Evolutionary conservation across 2,797 vertebrate species (phyloP), one percentile per base, ranked within the genome.

Genomic region (Spondyliosoma cantharus): DNA sequence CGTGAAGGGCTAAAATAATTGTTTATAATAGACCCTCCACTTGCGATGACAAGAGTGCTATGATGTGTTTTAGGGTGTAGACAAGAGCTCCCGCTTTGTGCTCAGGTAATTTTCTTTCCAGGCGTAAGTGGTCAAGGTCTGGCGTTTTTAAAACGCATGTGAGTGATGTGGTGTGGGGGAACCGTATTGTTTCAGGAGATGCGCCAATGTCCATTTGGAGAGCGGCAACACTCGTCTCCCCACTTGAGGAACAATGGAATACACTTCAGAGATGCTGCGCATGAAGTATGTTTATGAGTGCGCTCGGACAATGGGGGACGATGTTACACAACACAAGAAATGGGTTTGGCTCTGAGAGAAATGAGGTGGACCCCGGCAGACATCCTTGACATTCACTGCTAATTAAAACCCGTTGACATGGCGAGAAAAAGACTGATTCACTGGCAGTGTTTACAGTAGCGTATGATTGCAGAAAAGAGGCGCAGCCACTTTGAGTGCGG

Each of bases 231-330:
- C 96, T 96, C 96, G 95, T 95, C 95, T 94, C 93, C 94, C 96
- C 96, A 97, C 96, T 97, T 96, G 96, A 96, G 95, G 95, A 96
- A 97, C 96, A 97, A 97, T 96, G 96, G 96, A 96, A 96, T 96
- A 96, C 96, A 96, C 95, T 96, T 96, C 96, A 97, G 96, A 96
- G 96, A 96, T 94, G 95, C 96, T 85, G 92, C 60, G 60, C 83
- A 91, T 94, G 92, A 92, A 94, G 93, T 92, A 91, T 93, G 91
- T 92, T 93, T 91, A 91, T 89, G 90, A 93, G 91, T 85, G 87
- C 2, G 86, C 85, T 77, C 7, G 62, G 88, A 93, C 91, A 93
- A 92, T 87, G 81, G 83, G 43, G 86, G 79, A 78, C 71, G 37
- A 71, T 81, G 86, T 93, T 93, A 90, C 92, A 92, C 93, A 93